phyloP scores from a whole-genome alignment of 2,113 vertebrate genomes.

The Stercorarius parasiticus region DNA sequence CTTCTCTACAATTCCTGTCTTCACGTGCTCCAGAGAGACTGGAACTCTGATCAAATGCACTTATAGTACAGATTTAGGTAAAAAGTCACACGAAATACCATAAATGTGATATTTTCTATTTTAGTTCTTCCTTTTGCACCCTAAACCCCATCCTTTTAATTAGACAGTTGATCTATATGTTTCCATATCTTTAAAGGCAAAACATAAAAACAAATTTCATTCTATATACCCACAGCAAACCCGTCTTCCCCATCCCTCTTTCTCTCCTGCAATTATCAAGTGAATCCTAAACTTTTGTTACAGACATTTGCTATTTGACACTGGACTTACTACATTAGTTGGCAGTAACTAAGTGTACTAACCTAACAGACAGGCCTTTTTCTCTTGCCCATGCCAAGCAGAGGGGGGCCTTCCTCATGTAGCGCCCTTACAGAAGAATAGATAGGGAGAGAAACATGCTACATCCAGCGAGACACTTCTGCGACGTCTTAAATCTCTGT shows the following conservation, averaged over 20 bases:
- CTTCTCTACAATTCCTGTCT: neutral
- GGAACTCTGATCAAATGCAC: neutral
- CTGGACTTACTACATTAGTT: neutral
- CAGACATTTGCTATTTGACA: neutral
- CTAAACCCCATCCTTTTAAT: neutral
- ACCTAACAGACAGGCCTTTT: neutral
- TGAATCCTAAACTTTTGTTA: neutral
- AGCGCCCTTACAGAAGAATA: neutral
- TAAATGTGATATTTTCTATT: neutral
- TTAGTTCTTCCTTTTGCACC: neutral
- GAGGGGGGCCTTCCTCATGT: neutral
- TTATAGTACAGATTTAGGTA: neutral
- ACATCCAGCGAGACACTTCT: neutral
- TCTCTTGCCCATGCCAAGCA: neutral
- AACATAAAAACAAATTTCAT: neutral
- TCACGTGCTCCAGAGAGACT: neutral
- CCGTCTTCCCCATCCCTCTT: neutral
- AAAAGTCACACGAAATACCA: neutral
- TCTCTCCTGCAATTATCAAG: neutral
- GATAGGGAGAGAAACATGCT: neutral
- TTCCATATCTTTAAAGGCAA: neutral
- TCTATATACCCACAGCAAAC: neutral
- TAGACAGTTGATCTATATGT: rapidly evolving
- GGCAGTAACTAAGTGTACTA: neutral
- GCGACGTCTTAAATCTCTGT: neutral